Evolutionary conservation across 1,140 invertebrate genomes (phyloP).

Genomic region (Caenorhabditis elegans): DNA sequence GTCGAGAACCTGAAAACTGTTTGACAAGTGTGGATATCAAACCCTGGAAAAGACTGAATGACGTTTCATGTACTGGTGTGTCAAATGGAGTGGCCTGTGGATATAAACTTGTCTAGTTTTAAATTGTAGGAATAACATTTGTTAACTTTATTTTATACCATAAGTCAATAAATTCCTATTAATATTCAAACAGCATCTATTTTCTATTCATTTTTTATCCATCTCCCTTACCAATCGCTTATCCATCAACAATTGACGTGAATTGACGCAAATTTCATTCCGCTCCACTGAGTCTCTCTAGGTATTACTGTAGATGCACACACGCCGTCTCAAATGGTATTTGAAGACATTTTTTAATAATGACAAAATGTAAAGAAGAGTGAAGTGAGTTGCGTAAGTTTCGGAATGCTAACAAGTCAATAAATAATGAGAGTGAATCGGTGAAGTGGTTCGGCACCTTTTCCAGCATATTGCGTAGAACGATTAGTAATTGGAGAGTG

Average conservation of each 20-base stretch:
- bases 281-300: not conserved
- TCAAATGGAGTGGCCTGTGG: too few relatives aligned
- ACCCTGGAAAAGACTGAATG: too few relatives aligned
- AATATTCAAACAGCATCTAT: too few relatives aligned
- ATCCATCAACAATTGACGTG: constrained; percentile 25
- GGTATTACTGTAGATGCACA: not conserved
- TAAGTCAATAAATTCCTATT: too few relatives aligned
- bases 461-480: not conserved
- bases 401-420: constrained; percentile 1
- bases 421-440: not conserved
- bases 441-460: constrained; percentile 11
- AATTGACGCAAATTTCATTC: not conserved
- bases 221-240: not conserved
- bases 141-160: too few relatives aligned
- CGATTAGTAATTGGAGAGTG: constrained; percentile 33
- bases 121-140: too few relatives aligned
- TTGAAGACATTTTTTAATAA: not conserved
- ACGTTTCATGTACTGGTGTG: too few relatives aligned
- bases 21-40: too few relatives aligned
- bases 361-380: too few relatives aligned
- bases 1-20: too few relatives aligned
- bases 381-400: constrained; percentile 8
- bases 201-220: not conserved
- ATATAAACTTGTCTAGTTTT: too few relatives aligned
- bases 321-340: not conserved